Base-by-base conservation (phyloP, 2,797 vertebrate species). In the Lithobates sylvaticus region DNA sequence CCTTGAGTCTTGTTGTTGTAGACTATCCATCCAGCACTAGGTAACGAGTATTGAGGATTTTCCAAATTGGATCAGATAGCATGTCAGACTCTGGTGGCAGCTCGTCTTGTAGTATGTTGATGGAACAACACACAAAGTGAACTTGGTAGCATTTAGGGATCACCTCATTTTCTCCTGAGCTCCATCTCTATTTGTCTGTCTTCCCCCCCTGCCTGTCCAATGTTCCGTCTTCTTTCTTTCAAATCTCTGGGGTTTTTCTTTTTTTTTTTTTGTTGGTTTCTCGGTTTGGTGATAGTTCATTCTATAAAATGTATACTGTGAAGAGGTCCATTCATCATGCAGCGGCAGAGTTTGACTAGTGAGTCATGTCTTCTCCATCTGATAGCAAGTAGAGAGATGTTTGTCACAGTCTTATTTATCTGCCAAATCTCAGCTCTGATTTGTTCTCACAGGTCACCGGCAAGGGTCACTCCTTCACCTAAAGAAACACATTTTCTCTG, bases 401-500 rank as follows among this genome's bases (percentile, higher is more conserved):
- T 96, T 95, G 94, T 97, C 95, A 95, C 91, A 89, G 93, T 91
- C 92, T 93, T 89, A 93, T 96, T 96, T 94, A 92, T 94, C 90
- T 89, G 92, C 92, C 90, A 91, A 89, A 93, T 93, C 93, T 90
- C 90, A 88, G 90, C 91, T 91, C 88, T 89, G 89, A 91, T 88
- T 84, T 89, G 86, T 90, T 89, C 86, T 88, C 65, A 61, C 5
- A 27, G 88, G 91, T 93, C 90, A 91, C 88, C 7, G 64, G 86
- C 82, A 76, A 84, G 82, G 86, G 88, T 83, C 88, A 93, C 80
- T 76, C 15, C 76, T 88, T 90, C 88, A 89, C 91, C 91, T 90
- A 89, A 88, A 84, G 73, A 76, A 90, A 90, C 61, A 88, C 90
- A 87, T 87, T 87, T 87, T 87, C 86, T 75, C 16, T 70, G 74